Percentiles rank a stretch among this genome's conserved stretches.
These are phyloP conservation scores for Dicrostonyx torquatus DNA, from an alignment of 2,797 vertebrate genomes.

Conservation along the genomic window DNA sequence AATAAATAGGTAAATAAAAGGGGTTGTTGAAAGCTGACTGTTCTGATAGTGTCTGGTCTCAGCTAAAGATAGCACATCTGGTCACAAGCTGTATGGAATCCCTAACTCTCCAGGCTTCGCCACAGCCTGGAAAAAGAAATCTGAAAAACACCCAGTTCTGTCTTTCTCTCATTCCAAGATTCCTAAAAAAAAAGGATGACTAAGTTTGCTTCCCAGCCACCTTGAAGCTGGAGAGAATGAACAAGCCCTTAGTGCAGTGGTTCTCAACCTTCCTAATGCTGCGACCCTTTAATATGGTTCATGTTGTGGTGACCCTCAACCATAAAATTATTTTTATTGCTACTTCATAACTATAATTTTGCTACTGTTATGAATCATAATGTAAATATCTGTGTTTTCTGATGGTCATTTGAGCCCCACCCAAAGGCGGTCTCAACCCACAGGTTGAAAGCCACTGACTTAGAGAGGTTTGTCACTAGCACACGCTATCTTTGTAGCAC, in stretches of 20 bases:
- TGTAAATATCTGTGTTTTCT: no score
- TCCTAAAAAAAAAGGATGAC: conserved; percentile 46
- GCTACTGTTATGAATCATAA: not conserved
- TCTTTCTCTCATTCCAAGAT: conserved; percentile 52
- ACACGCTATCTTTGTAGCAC: not conserved
- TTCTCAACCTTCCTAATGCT: not conserved
- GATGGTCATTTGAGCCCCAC: no score
- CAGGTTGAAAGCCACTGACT: not conserved
- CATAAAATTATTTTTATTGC: not conserved
- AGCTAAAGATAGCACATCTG: conserved; percentile 64
- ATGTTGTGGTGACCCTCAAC: not conserved
- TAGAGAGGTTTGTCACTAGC: not conserved
- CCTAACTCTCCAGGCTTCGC: conserved; percentile 37
- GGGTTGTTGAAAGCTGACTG: not conserved
- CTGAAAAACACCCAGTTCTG: conserved; percentile 53
- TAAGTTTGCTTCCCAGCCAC: conserved; percentile 56
- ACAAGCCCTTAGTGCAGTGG: not conserved
- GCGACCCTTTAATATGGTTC: not conserved
- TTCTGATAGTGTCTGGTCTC: not conserved
- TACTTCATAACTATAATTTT: not conserved
- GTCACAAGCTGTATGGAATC: conserved; percentile 69
- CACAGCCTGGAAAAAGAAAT: not conserved
- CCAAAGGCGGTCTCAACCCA: not conserved
- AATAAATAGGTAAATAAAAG: conserved; percentile 9
- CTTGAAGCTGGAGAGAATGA: not conserved